Conservation (phyloP, 2,113 vertebrate species). For the Phylloscopus trochiloides region DNA sequence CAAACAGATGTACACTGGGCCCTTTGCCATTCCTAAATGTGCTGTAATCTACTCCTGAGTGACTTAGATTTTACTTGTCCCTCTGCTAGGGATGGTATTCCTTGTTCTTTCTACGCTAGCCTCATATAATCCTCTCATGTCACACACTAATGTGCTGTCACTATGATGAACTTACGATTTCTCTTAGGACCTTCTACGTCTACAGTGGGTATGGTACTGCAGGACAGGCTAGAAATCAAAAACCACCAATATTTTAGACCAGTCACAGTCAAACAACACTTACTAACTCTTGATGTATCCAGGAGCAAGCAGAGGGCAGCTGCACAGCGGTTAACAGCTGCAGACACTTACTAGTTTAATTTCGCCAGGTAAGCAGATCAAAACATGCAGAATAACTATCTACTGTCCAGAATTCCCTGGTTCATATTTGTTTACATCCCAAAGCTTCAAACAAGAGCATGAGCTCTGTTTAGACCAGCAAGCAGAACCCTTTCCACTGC, state of each 20-base stretch:
- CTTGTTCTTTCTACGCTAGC: neutral
- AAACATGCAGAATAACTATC: neutral
- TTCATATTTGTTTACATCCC: neutral
- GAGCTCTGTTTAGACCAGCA: neutral
- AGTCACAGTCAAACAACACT: neutral
- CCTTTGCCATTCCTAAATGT: neutral
- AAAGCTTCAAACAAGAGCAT: neutral
- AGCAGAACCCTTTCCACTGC: neutral
- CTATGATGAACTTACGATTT: neutral
- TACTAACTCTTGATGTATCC: neutral
- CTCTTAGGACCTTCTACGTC: neutral
- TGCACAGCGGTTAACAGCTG: neutral
- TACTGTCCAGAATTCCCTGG: neutral
- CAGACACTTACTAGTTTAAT: neutral
- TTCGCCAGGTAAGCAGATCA: neutral
- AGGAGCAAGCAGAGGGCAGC: neutral
- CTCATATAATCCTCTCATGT: neutral
- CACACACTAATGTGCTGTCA: neutral
- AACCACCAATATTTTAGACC: neutral
- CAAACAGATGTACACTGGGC: neutral
- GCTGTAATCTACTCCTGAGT: neutral
- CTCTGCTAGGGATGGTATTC: neutral
- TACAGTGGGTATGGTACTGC: neutral
- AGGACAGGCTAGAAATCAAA: neutral
- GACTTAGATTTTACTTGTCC: neutral